These are phyloP conservation scores for Beris chalybata DNA, from an alignment of 2,888 invertebrate genomes.

Conservation along the genomic window DNA sequence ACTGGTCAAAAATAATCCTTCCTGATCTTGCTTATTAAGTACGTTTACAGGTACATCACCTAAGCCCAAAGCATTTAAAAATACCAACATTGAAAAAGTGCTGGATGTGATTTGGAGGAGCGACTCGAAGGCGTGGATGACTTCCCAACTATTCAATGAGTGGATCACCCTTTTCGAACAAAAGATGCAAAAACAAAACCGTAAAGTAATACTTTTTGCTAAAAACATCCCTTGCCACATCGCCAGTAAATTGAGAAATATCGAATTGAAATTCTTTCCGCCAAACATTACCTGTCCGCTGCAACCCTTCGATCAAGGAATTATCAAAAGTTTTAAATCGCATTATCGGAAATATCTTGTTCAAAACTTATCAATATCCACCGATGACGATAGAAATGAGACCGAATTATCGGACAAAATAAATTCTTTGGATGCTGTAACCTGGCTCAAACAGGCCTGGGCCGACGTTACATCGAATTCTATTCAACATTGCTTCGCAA, in stretches of 20 bases:
- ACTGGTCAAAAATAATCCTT: too few relatives aligned
- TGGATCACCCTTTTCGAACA: background rate
- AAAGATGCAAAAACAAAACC: slow-evolving; percentile 1
- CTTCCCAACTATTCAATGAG: background rate
- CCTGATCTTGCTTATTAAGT: too few relatives aligned
- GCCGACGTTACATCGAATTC: background rate
- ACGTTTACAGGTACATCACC: background rate
- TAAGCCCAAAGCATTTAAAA: background rate
- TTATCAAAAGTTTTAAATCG: background rate
- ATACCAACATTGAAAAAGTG: background rate
- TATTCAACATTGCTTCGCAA: background rate
- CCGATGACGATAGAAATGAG: background rate
- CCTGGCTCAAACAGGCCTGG: background rate
- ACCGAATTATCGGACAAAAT: background rate
- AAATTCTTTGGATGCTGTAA: background rate
- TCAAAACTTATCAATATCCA: background rate
- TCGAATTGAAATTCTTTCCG: background rate
- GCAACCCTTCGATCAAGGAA: background rate
- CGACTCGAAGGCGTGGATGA: background rate
- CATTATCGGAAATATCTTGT: background rate
- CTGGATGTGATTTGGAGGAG: background rate
- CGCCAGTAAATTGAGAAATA: background rate
- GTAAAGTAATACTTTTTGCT: background rate
- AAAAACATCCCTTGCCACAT: background rate
- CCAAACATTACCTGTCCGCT: background rate